Percentiles rank a stretch among this genome's conserved stretches.
Conservation (phyloP, 2,888 invertebrate species). For the Apamea sordens region DNA sequence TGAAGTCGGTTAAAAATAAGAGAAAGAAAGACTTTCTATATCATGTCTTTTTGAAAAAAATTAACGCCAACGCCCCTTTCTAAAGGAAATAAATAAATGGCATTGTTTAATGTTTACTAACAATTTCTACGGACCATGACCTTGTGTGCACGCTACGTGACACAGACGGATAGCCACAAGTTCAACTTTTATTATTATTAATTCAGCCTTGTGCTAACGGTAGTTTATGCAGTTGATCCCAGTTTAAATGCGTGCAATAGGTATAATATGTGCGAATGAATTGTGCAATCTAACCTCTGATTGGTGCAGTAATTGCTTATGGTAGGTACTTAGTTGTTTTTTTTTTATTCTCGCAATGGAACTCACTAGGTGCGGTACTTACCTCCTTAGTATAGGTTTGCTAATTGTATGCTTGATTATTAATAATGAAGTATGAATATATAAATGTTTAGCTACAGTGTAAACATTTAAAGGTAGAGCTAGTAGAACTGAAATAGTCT, state of each 20-base stretch:
- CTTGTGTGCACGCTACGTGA: slow-evolving; percentile 60
- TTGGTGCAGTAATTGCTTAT: slow-evolving; percentile 20
- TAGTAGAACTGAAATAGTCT: not conserved
- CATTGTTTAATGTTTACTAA: slow-evolving; percentile 42
- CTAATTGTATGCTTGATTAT: slow-evolving; percentile 12
- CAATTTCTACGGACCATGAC: slow-evolving; percentile 62
- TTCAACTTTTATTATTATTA: slow-evolving; percentile 80
- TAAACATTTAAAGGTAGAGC: not conserved
- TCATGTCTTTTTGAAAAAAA: not conserved
- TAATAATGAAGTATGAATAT: not conserved
- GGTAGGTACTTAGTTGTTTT: not conserved
- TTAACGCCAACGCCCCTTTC: not conserved
- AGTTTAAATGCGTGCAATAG: slow-evolving; percentile 38
- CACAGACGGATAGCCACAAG: slow-evolving; percentile 71
- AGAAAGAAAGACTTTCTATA: not conserved
- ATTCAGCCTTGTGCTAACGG: slow-evolving; percentile 74
- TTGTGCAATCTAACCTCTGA: slow-evolving; percentile 38
- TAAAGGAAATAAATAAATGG: slow-evolving; percentile 4
- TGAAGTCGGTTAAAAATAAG: not conserved
- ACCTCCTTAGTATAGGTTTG: not conserved
- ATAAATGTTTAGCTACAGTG: not conserved
- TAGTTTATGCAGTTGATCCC: slow-evolving; percentile 55
- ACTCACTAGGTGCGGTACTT: not conserved
- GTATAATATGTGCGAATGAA: slow-evolving; percentile 6
- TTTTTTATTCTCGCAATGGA: slow-evolving; percentile 11